Evolutionary conservation across 2,113 vertebrate genomes (phyloP).

Genomic region (Neotoma lepida): DNA sequence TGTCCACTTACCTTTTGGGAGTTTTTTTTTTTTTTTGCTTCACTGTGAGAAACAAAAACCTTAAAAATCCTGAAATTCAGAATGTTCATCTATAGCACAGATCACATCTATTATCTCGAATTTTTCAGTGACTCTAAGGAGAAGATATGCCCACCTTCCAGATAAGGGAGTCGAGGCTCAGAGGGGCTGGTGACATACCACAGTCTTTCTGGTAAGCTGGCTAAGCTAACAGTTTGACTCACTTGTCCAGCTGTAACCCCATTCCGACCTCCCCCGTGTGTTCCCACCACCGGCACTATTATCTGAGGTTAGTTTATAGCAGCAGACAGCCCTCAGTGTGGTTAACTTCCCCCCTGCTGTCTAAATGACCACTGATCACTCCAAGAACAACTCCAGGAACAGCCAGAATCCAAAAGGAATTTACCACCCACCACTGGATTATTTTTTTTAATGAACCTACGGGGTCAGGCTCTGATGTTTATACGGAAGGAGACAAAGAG

Average conservation of each 20-base stretch:
- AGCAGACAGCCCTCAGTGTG: conserved; percentile 52
- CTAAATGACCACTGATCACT: conserved; percentile 67
- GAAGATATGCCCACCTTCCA: background rate
- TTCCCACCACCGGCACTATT: background rate
- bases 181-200: background rate
- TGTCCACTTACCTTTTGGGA: background rate
- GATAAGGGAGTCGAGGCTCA: background rate
- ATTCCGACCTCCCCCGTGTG: background rate
- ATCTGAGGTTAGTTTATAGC: conserved; percentile 65
- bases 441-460: conserved; percentile 72
- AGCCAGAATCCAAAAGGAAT: conserved; percentile 75
- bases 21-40: conserved; percentile 14
- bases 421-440: conserved; percentile 64
- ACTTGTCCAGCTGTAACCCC: background rate
- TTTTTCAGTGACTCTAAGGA: background rate
- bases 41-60: background rate
- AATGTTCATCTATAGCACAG: background rate
- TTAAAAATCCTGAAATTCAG: conserved; percentile 37
- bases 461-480: conserved; percentile 76
- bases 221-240: conserved; percentile 1
- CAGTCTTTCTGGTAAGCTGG: background rate
- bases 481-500: conserved; percentile 72
- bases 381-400: conserved; percentile 55
- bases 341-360: conserved; percentile 66
- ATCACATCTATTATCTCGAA: background rate